Evolutionary conservation across 2,888 invertebrate genomes (phyloP), one percentile per base, ranked within the genome.

Genomic region (Lordiphosa andalusiaca): DNA sequence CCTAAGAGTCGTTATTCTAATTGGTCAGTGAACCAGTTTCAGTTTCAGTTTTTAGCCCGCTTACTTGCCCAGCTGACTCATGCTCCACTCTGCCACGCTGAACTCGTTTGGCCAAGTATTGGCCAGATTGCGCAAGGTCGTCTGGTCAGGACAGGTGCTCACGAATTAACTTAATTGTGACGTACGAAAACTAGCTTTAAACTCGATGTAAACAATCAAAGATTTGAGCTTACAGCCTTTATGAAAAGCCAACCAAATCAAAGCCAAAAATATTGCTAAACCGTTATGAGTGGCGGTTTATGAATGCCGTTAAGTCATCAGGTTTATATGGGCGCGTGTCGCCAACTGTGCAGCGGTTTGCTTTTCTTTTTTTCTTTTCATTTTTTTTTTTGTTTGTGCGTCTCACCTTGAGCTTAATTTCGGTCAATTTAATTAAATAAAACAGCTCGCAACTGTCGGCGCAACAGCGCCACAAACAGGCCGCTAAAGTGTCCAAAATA

Each of bases 351-450:
- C 61, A 53, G 40, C 59, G 47, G 30, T 44, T 44, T 44, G 33
- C 44, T 61, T 83, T 80, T 83, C 65, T 61, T 72, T 53, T 53
- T 51, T 52, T 16, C 55, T 53, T 51, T 52, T 16, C 55, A 13
- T 51, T 36, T 54, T 33, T 54, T 50, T 73, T 35, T 38, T 48
- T 39, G 47, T 33, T 53, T 25, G 52, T 51, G 67, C 36, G 57
- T 40, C 55, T 80, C 80, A 84, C 85, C 78, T 80, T 80, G 78
- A 80, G 85, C 85, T 84, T 78, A 82, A 84, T 80, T 80, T 84
- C 80, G 75, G 71, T 74, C 78, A 84, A 69, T 71, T 71, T 82
- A 78, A 82, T 84, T 82, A 82, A 82, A 73, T 65, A 66, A 56
- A 67, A 57, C 55, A 58, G 50, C 53, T 39, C 13, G 12, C 48